These are phyloP conservation scores for Pachymerium ferrugineum DNA, from an alignment of 2,888 invertebrate genomes.

Conservation along the genomic window DNA sequence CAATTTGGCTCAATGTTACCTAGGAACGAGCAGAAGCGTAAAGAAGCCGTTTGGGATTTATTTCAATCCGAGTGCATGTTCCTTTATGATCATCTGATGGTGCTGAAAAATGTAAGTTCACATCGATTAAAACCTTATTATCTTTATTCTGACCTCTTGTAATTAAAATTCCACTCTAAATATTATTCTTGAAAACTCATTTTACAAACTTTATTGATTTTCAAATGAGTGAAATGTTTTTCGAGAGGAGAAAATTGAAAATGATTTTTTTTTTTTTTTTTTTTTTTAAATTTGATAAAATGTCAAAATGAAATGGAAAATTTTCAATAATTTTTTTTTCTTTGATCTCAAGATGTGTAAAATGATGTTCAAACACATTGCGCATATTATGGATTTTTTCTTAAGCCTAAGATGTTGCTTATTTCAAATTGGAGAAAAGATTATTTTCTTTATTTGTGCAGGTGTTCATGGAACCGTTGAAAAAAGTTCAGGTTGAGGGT, in stretches of 20 bases:
- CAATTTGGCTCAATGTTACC: conserved; percentile 37
- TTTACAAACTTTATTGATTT: too few species aligned
- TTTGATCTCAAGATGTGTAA: too few species aligned
- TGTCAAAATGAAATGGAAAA: neutral
- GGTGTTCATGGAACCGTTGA: conserved; percentile 61
- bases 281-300: neutral
- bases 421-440: neutral
- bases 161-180: too few species aligned
- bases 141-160: too few species aligned
- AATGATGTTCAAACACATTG: neutral
- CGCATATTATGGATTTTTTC: neutral
- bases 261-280: neutral
- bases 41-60: conserved; percentile 59
- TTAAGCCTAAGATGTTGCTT: neutral
- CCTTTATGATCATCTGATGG: conserved; percentile 58
- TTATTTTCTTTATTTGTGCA: conserved; percentile 41
- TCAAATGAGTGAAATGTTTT: too few species aligned
- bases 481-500: conserved; percentile 60
- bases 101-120: conserved; percentile 54
- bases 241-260: too few species aligned
- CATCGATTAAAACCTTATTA: too few species aligned
- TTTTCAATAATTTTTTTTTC: too few species aligned
- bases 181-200: too few species aligned
- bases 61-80: conserved; percentile 59
- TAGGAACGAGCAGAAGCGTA: conserved; percentile 46